Conservation (phyloP, 2,888 invertebrate species). For the Netelia fuscicornis region DNA sequence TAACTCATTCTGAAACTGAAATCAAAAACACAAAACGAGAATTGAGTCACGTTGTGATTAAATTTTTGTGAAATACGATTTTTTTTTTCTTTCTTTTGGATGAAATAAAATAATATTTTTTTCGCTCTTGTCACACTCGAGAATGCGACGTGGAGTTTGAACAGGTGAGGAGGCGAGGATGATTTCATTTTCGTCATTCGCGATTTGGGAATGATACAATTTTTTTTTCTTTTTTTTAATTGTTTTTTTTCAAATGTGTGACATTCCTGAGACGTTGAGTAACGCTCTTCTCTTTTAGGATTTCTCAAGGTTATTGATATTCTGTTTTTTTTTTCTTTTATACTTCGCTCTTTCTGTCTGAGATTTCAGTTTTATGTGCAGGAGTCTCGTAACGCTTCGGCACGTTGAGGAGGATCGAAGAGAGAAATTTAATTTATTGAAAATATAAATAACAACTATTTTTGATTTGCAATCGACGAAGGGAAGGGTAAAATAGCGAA, state of each 20-base stretch:
- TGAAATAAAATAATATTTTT: not conserved
- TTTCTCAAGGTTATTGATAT: slow-evolving; percentile 8
- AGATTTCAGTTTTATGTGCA: too few species aligned
- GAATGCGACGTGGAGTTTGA: not conserved
- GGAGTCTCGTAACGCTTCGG: too few species aligned
- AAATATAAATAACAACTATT: too few species aligned
- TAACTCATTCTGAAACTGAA: slow-evolving; percentile 66
- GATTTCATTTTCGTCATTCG: not conserved
- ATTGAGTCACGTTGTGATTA: too few species aligned
- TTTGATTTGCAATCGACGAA: too few species aligned
- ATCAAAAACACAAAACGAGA: slow-evolving; percentile 3
- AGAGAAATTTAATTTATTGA: too few species aligned
- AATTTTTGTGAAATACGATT: not conserved
- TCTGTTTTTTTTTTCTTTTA: not conserved
- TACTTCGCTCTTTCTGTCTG: too few species aligned
- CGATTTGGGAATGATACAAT: not conserved
- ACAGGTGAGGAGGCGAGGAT: not conserved
- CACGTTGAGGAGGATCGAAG: too few species aligned
- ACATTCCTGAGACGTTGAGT: slow-evolving; percentile 22
- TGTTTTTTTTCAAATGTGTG: not conserved
- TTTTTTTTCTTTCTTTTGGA: not conserved
- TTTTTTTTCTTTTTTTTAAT: too few species aligned
- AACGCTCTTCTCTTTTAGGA: not conserved
- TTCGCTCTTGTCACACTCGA: not conserved
- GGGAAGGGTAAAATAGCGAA: too few species aligned